phyloP scores from a whole-genome alignment of 2,888 invertebrate genomes.

The Anticlea derivata region DNA sequence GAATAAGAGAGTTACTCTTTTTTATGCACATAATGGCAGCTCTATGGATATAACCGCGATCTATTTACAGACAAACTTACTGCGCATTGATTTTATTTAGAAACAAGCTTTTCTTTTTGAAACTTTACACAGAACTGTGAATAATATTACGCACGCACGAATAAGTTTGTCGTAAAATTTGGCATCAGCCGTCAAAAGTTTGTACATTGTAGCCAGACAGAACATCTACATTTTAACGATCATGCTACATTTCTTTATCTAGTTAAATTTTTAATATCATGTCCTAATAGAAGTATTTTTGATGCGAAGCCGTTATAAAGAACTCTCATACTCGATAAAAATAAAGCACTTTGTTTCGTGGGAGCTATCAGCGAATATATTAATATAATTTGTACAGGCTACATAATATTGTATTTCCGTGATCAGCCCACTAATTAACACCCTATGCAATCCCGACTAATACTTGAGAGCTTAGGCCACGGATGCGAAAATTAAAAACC shows the following conservation, averaged over 20 bases:
- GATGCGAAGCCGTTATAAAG: constrained; percentile 51
- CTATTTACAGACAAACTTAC: constrained; percentile 15
- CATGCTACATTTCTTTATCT: constrained; percentile 51
- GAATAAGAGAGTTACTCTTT: too few relatives aligned
- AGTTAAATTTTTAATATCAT: constrained; percentile 38
- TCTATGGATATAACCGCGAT: constrained; percentile 16
- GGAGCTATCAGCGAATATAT: constrained; percentile 68
- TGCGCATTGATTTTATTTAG: constrained; percentile 3
- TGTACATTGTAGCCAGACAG: constrained; percentile 39
- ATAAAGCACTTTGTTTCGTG: constrained; percentile 67
- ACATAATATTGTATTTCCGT: constrained; percentile 47
- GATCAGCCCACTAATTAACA: constrained; percentile 39
- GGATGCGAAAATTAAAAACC: constrained; percentile 32
- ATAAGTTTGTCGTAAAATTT: constrained; percentile 41
- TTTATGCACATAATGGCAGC: constrained; percentile 56
- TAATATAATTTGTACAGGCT: constrained; percentile 70
- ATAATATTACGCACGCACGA: neutral
- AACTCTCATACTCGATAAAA: constrained; percentile 61
- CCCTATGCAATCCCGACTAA: constrained; percentile 56
- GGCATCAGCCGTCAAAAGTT: constrained; percentile 46
- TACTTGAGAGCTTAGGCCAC: constrained; percentile 47
- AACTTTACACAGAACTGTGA: neutral
- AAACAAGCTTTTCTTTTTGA: neutral
- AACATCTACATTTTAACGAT: constrained; percentile 39
- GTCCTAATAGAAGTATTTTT: constrained; percentile 35